Evolutionary conservation across 2,888 invertebrate genomes (phyloP).

Genomic region (Hypomecis atomaria): DNA sequence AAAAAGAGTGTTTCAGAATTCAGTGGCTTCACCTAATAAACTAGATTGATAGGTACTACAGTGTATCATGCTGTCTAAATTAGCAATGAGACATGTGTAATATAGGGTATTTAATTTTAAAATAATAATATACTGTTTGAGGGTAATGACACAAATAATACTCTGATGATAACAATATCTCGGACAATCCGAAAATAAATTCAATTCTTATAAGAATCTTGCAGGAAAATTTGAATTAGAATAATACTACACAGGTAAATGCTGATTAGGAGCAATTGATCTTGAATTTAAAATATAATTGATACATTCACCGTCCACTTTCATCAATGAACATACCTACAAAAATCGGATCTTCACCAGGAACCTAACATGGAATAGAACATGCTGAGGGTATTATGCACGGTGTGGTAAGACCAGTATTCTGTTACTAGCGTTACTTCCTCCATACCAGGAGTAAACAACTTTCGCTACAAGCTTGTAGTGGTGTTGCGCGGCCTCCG

Average conservation of each 20-base stretch:
- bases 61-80: too few species aligned
- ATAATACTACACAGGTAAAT: too few species aligned
- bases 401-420: conserved; percentile 57
- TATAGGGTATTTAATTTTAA: too few species aligned
- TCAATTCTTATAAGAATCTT: neutral
- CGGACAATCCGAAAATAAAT: neutral
- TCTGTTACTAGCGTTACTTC: conserved; percentile 65
- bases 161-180: too few species aligned
- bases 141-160: too few species aligned
- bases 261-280: too few species aligned
- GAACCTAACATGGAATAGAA: conserved; percentile 6
- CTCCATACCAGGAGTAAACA: conserved; percentile 77
- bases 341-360: conserved; percentile 2
- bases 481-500: conserved; percentile 48
- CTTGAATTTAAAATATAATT: too few species aligned
- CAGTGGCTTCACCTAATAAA: too few species aligned
- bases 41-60: too few species aligned
- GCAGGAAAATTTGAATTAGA: neutral
- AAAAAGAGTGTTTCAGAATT: too few species aligned
- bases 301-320: neutral
- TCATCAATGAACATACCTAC: neutral
- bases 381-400: conserved; percentile 37
- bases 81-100: too few species aligned
- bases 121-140: too few species aligned
- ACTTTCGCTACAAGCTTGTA: conserved; percentile 67